Conservation (phyloP, 2,113 vertebrate species). For the Ranitomeya imitator region DNA sequence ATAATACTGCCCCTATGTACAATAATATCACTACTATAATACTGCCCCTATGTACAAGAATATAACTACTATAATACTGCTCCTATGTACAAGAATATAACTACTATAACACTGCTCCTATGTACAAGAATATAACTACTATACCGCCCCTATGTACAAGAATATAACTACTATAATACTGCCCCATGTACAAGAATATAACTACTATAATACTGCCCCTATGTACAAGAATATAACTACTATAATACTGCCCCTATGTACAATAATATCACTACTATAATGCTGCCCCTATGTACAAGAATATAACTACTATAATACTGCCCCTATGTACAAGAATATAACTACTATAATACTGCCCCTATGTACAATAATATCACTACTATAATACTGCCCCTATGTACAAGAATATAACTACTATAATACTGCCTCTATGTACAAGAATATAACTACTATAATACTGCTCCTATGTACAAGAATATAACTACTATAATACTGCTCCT, state of each 20-base stretch:
- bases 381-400: slow-evolving; percentile 1
- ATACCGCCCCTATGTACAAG: not conserved
- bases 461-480: no score
- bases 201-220: not conserved
- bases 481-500: no score
- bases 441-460: no score
- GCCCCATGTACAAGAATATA: not conserved
- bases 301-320: slow-evolving; percentile 7
- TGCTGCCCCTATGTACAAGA: not conserved
- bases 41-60: no score
- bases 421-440: no score
- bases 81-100: no score
- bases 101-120: no score
- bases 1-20: no score
- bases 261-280: slow-evolving; percentile 13
- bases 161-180: not conserved
- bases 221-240: slow-evolving; percentile 6
- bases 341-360: slow-evolving; percentile 1
- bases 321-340: slow-evolving; percentile 11
- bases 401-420: not conserved
- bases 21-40: no score
- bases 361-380: not conserved
- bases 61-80: no score
- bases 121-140: not conserved
- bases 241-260: not conserved